phyloP scores from a whole-genome alignment of 2,888 invertebrate species.

The Salticus scenicus region DNA sequence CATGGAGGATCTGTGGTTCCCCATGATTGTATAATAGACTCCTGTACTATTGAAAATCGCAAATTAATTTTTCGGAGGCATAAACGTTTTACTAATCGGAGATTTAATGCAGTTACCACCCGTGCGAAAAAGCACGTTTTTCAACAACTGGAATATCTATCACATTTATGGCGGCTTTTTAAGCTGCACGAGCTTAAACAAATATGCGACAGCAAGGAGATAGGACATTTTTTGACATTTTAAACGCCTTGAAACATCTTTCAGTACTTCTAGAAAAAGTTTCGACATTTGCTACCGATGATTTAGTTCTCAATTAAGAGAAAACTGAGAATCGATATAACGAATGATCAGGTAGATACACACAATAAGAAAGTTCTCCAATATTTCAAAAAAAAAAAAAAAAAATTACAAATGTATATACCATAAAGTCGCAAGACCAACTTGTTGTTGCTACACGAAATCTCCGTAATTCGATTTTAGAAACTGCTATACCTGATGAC shows the following conservation, averaged over 20 bases:
- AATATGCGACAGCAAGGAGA: conserved; percentile 31
- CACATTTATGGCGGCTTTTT: too few species aligned
- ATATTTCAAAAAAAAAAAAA: not conserved
- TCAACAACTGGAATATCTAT: too few species aligned
- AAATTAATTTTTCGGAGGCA: too few species aligned
- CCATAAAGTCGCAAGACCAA: not conserved
- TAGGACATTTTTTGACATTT: conserved; percentile 25
- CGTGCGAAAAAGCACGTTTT: too few species aligned
- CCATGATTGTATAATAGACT: too few species aligned
- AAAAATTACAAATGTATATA: conserved; percentile 23
- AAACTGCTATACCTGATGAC: not conserved
- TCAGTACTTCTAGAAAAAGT: not conserved
- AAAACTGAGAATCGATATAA: conserved; percentile 22
- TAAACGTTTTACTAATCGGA: too few species aligned
- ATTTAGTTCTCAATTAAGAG: conserved; percentile 30
- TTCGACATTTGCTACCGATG: not conserved
- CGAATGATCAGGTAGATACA: conserved; percentile 22
- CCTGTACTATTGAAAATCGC: too few species aligned
- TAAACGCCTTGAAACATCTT: not conserved
- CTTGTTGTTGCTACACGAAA: too few species aligned
- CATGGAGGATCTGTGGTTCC: too few species aligned
- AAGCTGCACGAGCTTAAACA: too few species aligned
- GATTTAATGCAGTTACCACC: too few species aligned
- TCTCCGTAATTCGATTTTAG: too few species aligned
- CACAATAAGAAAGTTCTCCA: conserved; percentile 28